Conservation (phyloP, 53 echinoderm and acorn worm species). For the Paracentrotus lividus region DNA sequence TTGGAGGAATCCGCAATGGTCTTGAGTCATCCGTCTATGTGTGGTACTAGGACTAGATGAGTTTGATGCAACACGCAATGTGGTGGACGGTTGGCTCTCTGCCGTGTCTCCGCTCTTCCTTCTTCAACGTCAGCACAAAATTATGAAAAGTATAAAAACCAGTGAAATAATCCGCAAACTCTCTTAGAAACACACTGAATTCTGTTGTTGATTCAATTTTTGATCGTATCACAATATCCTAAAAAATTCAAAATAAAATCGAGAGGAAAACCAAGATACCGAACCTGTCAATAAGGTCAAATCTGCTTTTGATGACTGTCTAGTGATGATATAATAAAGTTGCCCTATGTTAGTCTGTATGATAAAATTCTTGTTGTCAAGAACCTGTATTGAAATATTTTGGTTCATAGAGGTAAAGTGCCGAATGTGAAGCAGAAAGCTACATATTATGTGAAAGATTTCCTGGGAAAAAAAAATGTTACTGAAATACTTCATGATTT, state of each 20-base stretch:
- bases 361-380: too few relatives aligned
- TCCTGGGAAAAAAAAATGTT: too few relatives aligned
- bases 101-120: constrained; percentile 65
- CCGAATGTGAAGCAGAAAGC: too few relatives aligned
- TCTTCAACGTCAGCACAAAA: constrained; percentile 68
- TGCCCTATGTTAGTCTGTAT: too few relatives aligned
- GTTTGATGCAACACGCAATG: constrained; percentile 60
- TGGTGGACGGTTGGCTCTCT: constrained; percentile 35
- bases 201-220: not conserved
- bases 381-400: too few relatives aligned
- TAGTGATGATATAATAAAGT: too few relatives aligned
- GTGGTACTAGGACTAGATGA: constrained; percentile 33
- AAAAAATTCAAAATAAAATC: constrained; percentile 26
- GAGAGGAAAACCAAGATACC: constrained; percentile 46
- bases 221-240: constrained; percentile 54
- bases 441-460: too few relatives aligned
- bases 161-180: constrained; percentile 40
- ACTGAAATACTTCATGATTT: too few relatives aligned
- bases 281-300: constrained; percentile 15
- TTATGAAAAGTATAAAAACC: constrained; percentile 34
- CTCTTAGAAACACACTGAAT: constrained; percentile 21
- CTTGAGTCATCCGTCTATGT: constrained; percentile 63
- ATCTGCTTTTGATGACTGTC: not conserved
- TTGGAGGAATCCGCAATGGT: constrained; percentile 51
- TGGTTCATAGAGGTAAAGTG: too few relatives aligned